These are phyloP conservation scores for Xiphorhynchus elegans DNA, from an alignment of 2,113 vertebrate species.

Conservation along the genomic window DNA sequence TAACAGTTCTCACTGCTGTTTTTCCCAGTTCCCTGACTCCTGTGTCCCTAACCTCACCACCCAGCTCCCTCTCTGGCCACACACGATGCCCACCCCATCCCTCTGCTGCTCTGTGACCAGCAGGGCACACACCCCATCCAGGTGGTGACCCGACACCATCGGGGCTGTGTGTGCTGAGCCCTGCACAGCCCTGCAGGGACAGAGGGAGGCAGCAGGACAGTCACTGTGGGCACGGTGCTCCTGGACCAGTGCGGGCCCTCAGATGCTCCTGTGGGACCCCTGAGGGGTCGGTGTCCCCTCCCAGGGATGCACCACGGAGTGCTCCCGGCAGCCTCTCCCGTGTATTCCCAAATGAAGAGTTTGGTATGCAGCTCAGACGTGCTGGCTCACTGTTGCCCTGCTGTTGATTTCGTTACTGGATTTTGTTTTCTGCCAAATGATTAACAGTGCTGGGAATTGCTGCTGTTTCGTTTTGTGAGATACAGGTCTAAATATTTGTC, in stretches of 20 bases:
- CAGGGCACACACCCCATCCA: neutral
- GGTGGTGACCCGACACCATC: accelerated
- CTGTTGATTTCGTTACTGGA: neutral
- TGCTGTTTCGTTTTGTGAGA: neutral
- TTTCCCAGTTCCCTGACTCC: accelerated
- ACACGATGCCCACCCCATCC: accelerated
- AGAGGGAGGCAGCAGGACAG: neutral
- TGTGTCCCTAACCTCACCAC: neutral
- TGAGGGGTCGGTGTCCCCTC: neutral
- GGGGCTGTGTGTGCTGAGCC: neutral
- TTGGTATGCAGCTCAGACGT: neutral
- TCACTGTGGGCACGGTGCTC: accelerated
- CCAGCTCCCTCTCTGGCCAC: accelerated
- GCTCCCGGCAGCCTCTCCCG: neutral
- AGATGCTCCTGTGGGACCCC: neutral
- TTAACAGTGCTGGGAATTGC: neutral
- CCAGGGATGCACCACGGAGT: neutral
- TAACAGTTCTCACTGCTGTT: accelerated
- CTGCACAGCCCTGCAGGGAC: accelerated
- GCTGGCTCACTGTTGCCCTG: neutral
- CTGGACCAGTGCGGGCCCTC: accelerated
- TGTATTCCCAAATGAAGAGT: neutral
- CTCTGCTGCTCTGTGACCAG: accelerated
- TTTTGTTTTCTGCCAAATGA: constrained; percentile 2
- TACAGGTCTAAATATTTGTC: constrained; percentile 3